phyloP scores from a whole-genome alignment of 2,888 invertebrate genomes.

The Macrosiphum euphorbiae region DNA sequence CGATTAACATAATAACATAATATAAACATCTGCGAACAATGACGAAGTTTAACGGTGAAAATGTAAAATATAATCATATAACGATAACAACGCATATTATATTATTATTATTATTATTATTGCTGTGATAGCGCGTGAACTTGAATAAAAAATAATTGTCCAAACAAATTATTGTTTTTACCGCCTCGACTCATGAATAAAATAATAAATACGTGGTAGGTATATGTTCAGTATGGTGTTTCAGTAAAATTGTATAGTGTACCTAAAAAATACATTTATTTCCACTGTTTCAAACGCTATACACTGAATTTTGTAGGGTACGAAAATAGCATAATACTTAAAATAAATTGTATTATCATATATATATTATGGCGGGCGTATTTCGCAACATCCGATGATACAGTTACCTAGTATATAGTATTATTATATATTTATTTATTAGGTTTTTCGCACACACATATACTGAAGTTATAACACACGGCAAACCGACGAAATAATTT shows the following conservation, averaged over 20 bases:
- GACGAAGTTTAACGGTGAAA: not conserved
- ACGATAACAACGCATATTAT: not conserved
- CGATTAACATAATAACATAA: slow-evolving; percentile 13
- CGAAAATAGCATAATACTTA: not conserved
- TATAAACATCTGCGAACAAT: not conserved
- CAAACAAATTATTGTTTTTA: not conserved
- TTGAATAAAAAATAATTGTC: not conserved
- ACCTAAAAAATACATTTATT: not conserved
- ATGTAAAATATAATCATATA: not conserved
- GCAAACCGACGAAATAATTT: not conserved
- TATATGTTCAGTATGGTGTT: not conserved
- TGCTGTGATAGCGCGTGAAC: not conserved
- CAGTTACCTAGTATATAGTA: not conserved
- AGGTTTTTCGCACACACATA: not conserved
- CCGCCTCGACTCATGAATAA: not conserved
- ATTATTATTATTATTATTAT: not conserved
- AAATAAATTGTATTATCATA: not conserved
- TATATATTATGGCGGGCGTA: not conserved
- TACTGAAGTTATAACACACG: not conserved
- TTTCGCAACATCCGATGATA: not conserved
- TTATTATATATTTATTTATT: not conserved
- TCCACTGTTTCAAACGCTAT: not conserved
- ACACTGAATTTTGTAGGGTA: not conserved
- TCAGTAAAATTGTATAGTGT: not conserved
- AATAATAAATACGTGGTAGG: not conserved